Conservation (phyloP, 2,888 invertebrate species). For the Zygaena filipendulae region DNA sequence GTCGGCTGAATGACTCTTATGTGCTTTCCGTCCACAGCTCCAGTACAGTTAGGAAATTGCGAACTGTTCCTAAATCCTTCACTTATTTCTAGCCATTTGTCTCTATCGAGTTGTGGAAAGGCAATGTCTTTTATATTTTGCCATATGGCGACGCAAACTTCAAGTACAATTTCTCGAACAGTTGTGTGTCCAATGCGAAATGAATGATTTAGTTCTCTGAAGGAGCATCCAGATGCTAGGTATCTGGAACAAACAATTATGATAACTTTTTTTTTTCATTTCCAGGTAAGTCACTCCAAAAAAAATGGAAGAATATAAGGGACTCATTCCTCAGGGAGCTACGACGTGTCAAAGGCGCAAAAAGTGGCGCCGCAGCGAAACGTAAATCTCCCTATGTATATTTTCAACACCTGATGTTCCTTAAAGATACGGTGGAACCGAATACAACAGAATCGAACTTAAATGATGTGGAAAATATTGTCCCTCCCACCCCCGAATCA, state of each 20-base stretch:
- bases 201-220: slow-evolving; percentile 11
- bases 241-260: too few species aligned
- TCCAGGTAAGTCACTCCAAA: slow-evolving; percentile 19
- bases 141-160: slow-evolving; percentile 13
- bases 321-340: slow-evolving; percentile 17
- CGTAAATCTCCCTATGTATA: slow-evolving; percentile 16
- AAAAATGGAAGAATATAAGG: slow-evolving; percentile 22
- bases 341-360: slow-evolving; percentile 15
- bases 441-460: slow-evolving; percentile 13
- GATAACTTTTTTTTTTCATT: too few species aligned
- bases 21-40: slow-evolving; percentile 20
- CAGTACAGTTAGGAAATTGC: slow-evolving; percentile 19
- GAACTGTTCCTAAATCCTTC: slow-evolving; percentile 16
- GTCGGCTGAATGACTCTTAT: slow-evolving; percentile 17
- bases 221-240: slow-evolving; percentile 2
- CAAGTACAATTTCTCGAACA: slow-evolving; percentile 10
- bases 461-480: too few species aligned
- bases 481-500: slow-evolving; percentile 12
- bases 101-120: slow-evolving; percentile 10
- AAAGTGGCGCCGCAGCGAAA: slow-evolving; percentile 15
- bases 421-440: slow-evolving; percentile 15
- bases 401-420: slow-evolving; percentile 15
- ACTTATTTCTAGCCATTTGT: slow-evolving; percentile 10
- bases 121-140: slow-evolving; percentile 9
- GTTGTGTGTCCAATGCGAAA: too few species aligned